Base-by-base conservation (phyloP, 2,888 invertebrate species). In the Dryocosmus kuriphilus region DNA sequence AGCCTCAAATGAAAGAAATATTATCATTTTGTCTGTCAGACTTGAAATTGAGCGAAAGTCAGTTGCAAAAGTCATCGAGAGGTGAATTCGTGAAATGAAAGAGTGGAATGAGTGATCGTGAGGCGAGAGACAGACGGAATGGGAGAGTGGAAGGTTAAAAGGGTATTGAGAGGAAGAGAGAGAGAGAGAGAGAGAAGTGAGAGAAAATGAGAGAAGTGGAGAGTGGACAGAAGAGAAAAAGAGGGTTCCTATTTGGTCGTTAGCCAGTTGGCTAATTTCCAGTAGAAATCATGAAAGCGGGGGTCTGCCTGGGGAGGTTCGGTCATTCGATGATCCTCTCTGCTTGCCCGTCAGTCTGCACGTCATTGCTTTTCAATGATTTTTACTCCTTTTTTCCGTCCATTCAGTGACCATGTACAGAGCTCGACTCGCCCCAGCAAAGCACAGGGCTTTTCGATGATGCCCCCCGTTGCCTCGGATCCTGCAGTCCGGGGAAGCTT, bases 241-340 rank as follows among this genome's bases (percentile, higher is more conserved):
- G 86, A 85, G 85, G 84, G 83, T 79, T 86, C 85, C 89, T 89
- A 89, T 90, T 91, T 91, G 91, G 89, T 91, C 89, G 91, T 91
- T 89, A 91, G 91, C 90, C 91, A 91, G 91, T 90, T 91, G 91
- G 91, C 91, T 91, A 91, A 91, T 91, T 91, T 91, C 91, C 91
- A 91, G 90, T 89, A 90, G 89, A 86, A 90, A 90, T 90, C 90
- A 90, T 89, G 89, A 90, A 89, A 91, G 90, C 90, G 84, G 83
- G 83, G 82, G 71, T 74, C 74, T 78, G 74, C 55, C 74, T 81
- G 84, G 80, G 85, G 78, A 38, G 80, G 27, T 8, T 73, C 38
- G 85, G 90, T 91, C 91, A 91, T 91, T 91, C 88, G 90, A 91
- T 91, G 91, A 91, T 89, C 87, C 89, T 88, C 87, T 88, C 85